Conservation (phyloP, 2,888 invertebrate species). For the Cheilosia vernalis region DNA sequence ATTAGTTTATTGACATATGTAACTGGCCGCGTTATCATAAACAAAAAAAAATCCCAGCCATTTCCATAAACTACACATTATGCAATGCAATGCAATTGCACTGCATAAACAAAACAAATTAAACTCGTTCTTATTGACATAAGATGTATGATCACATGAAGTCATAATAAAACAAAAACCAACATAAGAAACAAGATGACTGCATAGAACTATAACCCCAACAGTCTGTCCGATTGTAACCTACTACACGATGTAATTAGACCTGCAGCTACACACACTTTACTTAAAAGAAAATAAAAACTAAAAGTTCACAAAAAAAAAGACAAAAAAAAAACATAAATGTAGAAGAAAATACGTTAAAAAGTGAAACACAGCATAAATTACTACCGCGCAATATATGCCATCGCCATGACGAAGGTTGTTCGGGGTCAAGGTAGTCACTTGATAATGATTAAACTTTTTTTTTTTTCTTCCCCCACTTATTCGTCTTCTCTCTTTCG, state of each 20-base stretch:
- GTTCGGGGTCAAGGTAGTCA: conserved; percentile 74
- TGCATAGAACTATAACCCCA: conserved; percentile 20
- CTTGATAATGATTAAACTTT: conserved; percentile 73
- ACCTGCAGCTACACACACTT: conserved; percentile 59
- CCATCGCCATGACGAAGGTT: conserved; percentile 72
- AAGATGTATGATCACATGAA: conserved; percentile 1
- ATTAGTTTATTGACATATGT: too few relatives aligned
- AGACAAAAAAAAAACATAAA: conserved; percentile 1
- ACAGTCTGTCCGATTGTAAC: conserved; percentile 26
- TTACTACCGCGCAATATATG: conserved; percentile 71
- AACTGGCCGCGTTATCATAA: too few relatives aligned
- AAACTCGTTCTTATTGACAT: conserved; percentile 28
- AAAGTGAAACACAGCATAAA: conserved; percentile 74
- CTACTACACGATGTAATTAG: conserved; percentile 60
- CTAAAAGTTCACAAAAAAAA: conserved; percentile 18
- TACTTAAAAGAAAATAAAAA: conserved; percentile 28
- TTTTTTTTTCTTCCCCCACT: conserved; percentile 53
- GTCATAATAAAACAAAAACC: conserved; percentile 17
- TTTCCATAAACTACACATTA: conserved; percentile 3
- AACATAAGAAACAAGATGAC: conserved; percentile 5
- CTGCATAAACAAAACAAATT: conserved; percentile 17
- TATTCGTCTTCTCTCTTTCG: conserved; percentile 39
- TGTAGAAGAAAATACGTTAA: conserved; percentile 37
- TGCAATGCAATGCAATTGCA: conserved; percentile 27
- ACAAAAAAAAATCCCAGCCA: too few relatives aligned